Evolutionary conservation across 2,888 invertebrate genomes (phyloP).

Genomic region (Myopa tessellatipennis): DNA sequence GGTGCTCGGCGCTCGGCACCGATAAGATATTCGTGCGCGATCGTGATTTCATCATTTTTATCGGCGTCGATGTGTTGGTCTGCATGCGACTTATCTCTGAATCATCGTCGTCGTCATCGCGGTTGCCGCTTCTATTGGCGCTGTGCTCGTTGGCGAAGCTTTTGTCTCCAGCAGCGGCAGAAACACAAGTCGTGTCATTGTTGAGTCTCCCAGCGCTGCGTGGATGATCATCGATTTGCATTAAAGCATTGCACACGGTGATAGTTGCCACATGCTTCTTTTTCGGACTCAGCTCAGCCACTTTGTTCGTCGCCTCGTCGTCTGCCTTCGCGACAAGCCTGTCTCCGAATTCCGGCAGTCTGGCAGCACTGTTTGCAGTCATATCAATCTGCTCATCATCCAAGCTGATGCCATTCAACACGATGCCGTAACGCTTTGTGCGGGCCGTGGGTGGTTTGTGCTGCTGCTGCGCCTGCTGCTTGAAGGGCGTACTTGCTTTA

Average conservation of each 20-base stretch:
- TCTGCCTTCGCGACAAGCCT: slow-evolving; percentile 55
- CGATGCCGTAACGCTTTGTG: slow-evolving; percentile 66
- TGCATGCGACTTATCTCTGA: slow-evolving; percentile 68
- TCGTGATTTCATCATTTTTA: slow-evolving; percentile 68
- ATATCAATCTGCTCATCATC: slow-evolving; percentile 53
- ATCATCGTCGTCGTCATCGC: slow-evolving; percentile 70
- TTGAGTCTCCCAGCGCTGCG: slow-evolving; percentile 16
- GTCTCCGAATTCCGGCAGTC: background rate
- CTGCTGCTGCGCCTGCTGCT: slow-evolving; percentile 41
- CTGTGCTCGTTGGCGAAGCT: slow-evolving; percentile 17
- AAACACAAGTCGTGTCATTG: slow-evolving; percentile 5
- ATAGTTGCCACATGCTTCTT: slow-evolving; percentile 31
- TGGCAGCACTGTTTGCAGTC: slow-evolving; percentile 1
- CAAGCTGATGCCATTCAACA: slow-evolving; percentile 63
- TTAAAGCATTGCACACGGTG: slow-evolving; percentile 35
- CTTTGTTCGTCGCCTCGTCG: slow-evolving; percentile 54
- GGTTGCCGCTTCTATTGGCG: slow-evolving; percentile 43
- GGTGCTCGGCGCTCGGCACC: slow-evolving; percentile 64
- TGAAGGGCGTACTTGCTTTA: slow-evolving; percentile 42
- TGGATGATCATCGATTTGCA: slow-evolving; percentile 32
- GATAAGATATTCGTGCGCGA: slow-evolving; percentile 70
- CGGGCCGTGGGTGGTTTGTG: slow-evolving; percentile 52
- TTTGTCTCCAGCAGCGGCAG: slow-evolving; percentile 16
- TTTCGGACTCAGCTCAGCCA: slow-evolving; percentile 17
- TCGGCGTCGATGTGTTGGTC: slow-evolving; percentile 68